phyloP scores from a whole-genome alignment of 2,113 vertebrate genomes.

The Cariama cristata region DNA sequence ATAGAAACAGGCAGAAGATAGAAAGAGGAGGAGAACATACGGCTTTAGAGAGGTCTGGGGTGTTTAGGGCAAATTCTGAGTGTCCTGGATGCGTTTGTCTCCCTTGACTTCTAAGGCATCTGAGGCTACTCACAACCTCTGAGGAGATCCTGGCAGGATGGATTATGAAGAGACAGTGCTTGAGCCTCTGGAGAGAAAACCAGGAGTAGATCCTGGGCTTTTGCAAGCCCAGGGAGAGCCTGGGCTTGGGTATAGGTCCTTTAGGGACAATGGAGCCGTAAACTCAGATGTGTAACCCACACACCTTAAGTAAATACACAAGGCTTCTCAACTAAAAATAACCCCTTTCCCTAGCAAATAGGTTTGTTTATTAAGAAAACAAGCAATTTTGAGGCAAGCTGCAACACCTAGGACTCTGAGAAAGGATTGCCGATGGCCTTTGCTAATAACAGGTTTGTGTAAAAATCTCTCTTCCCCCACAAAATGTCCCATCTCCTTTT shows the following conservation, averaged over 20 bases:
- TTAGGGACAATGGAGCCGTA: conserved; percentile 33
- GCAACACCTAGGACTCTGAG: background rate
- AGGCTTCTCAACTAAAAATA: conserved; percentile 21
- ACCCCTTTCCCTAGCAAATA: conserved; percentile 3
- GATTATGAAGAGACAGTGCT: no score
- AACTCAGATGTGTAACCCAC: background rate
- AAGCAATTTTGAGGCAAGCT: background rate
- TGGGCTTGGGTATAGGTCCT: background rate
- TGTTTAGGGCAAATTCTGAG: background rate
- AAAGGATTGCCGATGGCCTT: background rate
- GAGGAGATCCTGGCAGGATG: background rate
- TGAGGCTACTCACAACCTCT: background rate
- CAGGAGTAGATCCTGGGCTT: background rate
- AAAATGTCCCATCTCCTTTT: conserved; percentile 59
- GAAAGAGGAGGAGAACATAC: background rate
- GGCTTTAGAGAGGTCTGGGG: background rate
- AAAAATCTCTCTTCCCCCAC: conserved; percentile 12
- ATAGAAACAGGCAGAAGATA: background rate
- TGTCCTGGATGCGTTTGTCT: background rate
- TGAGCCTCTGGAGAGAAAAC: background rate
- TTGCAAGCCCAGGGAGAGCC: background rate
- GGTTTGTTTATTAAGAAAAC: background rate
- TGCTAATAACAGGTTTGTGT: conserved; percentile 37
- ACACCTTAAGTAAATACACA: background rate
- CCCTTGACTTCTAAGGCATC: background rate